Evolutionary conservation across 2,888 invertebrate genomes (phyloP), one percentile per base, ranked within the genome.

Genomic region (Ptilodon capucinus): DNA sequence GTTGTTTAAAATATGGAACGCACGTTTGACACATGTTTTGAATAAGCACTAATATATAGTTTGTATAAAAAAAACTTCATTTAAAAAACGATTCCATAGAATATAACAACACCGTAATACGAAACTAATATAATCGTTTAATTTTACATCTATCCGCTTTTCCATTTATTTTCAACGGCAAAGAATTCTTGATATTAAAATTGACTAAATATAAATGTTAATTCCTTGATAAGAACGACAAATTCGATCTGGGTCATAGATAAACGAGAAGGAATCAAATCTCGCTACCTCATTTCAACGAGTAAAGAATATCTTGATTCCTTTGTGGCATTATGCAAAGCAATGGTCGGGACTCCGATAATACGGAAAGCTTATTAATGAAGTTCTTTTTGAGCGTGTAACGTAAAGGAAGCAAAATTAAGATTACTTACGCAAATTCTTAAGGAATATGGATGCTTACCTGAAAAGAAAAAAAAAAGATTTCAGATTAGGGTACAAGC

Each of bases 381-480:
- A 25, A 40, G 40, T 9, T 40, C 16, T 6, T 25, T 40, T 25
- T 25, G 16, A 25, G 11, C 19, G 19, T 40, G 39, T 23, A 23
- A 39, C 21, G 7, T 8, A 16, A 40, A 9, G 25, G 9, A 25
- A 9, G 13, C 18, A 13, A 19, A 19, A 36, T 32, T 23, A 21
- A 14, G 11, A 35, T 46, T 51, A 65, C 63, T 72, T 48, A 71
- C 69, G 28, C 47, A 30, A 0, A 43, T 1, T 43, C 25, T 23
- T 21, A 36, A 18, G 19, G 23, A 44, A 45, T 42, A 48, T 48
- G 49, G 44, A 54, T 62, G 74, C 77, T 77, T 77, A 77, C 77
- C 77, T 77, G 76, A 34, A 74, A 76, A 53, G n/a, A n/a, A 50
- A 42, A 60, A 43, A 56, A 57, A 42, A 42, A 19, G 19, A n/a